phyloP scores from a whole-genome alignment of 2,797 vertebrate species.

The Dendrocincla fuliginosa region DNA sequence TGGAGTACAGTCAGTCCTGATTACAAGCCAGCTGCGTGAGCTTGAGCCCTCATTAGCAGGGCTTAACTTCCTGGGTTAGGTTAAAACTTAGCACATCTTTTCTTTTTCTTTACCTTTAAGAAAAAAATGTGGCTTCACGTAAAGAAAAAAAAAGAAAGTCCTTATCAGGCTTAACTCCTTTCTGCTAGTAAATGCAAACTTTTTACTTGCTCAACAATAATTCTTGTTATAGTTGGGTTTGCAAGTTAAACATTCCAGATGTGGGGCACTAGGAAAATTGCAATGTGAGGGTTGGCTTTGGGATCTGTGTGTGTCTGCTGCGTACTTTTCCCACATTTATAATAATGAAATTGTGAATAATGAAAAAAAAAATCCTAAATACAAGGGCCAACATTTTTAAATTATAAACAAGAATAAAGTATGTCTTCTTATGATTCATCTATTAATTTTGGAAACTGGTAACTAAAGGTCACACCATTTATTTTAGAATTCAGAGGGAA shows the following conservation, averaged over 20 bases:
- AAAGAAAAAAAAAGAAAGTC: neutral
- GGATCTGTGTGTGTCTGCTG: slow-evolving; percentile 13
- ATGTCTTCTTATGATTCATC: slow-evolving; percentile 9
- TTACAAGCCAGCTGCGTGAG: slow-evolving; percentile 6
- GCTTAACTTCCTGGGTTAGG: neutral
- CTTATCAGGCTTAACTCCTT: slow-evolving; percentile 27
- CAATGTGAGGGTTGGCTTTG: slow-evolving; percentile 3
- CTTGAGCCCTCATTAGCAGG: neutral
- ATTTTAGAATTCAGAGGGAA: slow-evolving; percentile 32
- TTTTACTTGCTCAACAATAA: slow-evolving; percentile 41
- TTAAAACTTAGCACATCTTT: neutral
- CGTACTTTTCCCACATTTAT: slow-evolving; percentile 59
- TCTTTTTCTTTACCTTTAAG: neutral
- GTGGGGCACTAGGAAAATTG: slow-evolving; percentile 55
- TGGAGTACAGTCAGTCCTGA: slow-evolving; percentile 13
- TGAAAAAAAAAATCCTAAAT: neutral
- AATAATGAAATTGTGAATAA: slow-evolving; percentile 41
- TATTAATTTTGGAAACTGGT: slow-evolving; percentile 19
- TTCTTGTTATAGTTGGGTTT: slow-evolving; percentile 48
- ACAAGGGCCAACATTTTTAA: slow-evolving; percentile 16
- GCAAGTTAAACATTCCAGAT: slow-evolving; percentile 62
- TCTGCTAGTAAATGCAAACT: slow-evolving; percentile 37
- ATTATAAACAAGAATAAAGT: slow-evolving; percentile 27
- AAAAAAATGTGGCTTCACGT: neutral
- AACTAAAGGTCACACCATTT: neutral